These are phyloP conservation scores for Trinectes maculatus DNA, from an alignment of 2,113 vertebrate genomes.

Conservation along the genomic window DNA sequence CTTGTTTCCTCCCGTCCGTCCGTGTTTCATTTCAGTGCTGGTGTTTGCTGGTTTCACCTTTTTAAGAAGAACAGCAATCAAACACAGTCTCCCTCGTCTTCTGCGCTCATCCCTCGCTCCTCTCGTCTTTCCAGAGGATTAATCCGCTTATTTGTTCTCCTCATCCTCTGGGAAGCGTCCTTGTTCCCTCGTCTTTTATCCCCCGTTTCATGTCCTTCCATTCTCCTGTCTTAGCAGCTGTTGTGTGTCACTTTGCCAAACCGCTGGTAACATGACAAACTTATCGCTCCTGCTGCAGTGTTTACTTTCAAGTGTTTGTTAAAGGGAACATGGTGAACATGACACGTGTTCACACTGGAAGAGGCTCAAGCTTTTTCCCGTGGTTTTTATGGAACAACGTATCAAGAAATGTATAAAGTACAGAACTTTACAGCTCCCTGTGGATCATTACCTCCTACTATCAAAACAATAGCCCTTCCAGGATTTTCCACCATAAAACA, in stretches of 20 bases:
- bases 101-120: constrained; percentile 42
- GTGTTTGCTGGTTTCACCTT: constrained; percentile 67
- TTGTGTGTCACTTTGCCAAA: constrained; percentile 18
- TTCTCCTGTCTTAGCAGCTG: constrained; percentile 46
- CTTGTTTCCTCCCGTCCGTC: constrained; percentile 19
- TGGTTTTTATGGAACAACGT: background rate
- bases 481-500: constrained; percentile 44
- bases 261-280: constrained; percentile 13
- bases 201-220: constrained; percentile 49
- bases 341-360: background rate
- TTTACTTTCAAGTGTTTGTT: constrained; percentile 20
- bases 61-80: constrained; percentile 72
- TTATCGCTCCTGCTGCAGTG: constrained; percentile 39
- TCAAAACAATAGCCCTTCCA: constrained; percentile 44
- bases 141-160: constrained; percentile 59
- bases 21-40: constrained; percentile 35
- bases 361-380: background rate
- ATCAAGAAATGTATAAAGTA: background rate
- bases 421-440: constrained; percentile 30
- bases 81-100: constrained; percentile 42
- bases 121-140: constrained; percentile 69
- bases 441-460: constrained; percentile 16
- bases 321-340: constrained; percentile 9
- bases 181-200: constrained; percentile 55
- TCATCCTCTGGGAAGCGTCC: constrained; percentile 40